Evolutionary conservation across 1,140 invertebrate species (phyloP).

Genomic region (Coboldia fuscipes): DNA sequence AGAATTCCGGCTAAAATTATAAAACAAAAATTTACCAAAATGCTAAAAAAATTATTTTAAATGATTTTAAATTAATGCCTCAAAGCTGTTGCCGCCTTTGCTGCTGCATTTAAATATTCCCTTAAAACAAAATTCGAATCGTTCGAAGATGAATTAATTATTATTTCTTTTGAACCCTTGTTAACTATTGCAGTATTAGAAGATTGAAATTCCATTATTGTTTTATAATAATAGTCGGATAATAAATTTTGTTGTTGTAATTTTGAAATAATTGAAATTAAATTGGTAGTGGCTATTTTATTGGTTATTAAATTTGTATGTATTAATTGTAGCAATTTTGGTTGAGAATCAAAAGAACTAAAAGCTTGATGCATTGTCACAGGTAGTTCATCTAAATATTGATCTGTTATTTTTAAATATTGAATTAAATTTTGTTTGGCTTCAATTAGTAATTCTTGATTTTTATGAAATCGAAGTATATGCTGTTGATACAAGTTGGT

Average conservation of each 20-base stretch:
- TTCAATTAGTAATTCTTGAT: slow-evolving; percentile 3
- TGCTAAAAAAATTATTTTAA: no score
- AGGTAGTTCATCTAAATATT: slow-evolving; percentile 4
- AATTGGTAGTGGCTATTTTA: slow-evolving; percentile 5
- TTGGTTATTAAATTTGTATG: slow-evolving; percentile 4
- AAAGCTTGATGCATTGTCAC: background rate
- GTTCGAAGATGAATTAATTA: no score
- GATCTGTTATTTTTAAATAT: slow-evolving; percentile 5
- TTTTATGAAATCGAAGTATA: background rate
- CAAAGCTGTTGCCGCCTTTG: slow-evolving; percentile 2
- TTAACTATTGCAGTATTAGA: no score
- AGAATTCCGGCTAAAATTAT: no score
- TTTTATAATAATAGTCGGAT: slow-evolving; percentile 5
- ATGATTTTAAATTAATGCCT: no score
- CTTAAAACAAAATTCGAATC: no score
- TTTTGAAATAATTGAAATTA: slow-evolving; percentile 4
- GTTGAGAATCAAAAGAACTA: background rate
- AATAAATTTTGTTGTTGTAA: slow-evolving; percentile 5
- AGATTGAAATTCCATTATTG: background rate
- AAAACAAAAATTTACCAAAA: no score
- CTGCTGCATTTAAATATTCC: no score
- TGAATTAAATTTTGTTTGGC: slow-evolving; percentile 6
- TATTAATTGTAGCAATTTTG: background rate
- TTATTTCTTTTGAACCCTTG: no score
- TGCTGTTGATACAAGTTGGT: slow-evolving; percentile 1